Percentiles rank a stretch among this genome's conserved stretches.
phyloP scores from a whole-genome alignment of 1,140 invertebrate species.

The Nomia melanderi region DNA sequence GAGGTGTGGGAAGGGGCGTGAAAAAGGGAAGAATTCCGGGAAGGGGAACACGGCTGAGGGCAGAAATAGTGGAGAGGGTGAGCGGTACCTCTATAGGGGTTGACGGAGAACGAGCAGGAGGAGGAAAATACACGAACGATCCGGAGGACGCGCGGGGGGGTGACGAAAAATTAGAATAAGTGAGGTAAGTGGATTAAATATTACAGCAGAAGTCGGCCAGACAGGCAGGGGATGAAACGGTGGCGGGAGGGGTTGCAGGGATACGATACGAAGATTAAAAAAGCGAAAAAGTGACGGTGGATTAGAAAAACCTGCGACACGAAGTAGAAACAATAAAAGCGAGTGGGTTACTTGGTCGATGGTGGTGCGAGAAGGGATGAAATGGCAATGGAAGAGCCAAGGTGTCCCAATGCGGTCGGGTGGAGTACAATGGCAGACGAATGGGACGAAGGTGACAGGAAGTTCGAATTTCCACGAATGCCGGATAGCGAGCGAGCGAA shows the following conservation, averaged over 20 bases:
- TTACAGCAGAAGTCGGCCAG: not conserved
- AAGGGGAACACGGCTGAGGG: not conserved
- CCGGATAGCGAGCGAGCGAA: not conserved
- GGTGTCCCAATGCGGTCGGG: too few relatives aligned
- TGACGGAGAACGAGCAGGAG: not conserved
- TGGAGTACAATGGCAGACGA: too few relatives aligned
- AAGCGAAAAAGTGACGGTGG: not conserved
- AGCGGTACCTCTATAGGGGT: not conserved
- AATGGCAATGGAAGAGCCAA: not conserved
- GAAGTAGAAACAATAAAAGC: not conserved
- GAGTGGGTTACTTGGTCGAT: too few relatives aligned
- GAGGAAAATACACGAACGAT: not conserved
- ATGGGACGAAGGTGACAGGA: not conserved
- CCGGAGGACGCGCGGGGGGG: not conserved
- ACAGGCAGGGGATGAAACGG: not conserved
- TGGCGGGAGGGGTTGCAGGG: not conserved
- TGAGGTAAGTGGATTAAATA: conserved; percentile 17
- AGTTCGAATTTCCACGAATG: not conserved
- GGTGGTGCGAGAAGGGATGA: not conserved
- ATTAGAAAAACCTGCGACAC: not conserved
- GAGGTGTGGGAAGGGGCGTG: too few relatives aligned
- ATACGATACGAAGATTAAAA: not conserved
- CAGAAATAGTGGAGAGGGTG: not conserved
- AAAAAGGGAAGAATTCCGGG: not conserved
- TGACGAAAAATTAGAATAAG: conserved; percentile 26